These are phyloP conservation scores for Eupithecia subumbrata DNA, from an alignment of 2,888 invertebrate species.

Conservation along the genomic window DNA sequence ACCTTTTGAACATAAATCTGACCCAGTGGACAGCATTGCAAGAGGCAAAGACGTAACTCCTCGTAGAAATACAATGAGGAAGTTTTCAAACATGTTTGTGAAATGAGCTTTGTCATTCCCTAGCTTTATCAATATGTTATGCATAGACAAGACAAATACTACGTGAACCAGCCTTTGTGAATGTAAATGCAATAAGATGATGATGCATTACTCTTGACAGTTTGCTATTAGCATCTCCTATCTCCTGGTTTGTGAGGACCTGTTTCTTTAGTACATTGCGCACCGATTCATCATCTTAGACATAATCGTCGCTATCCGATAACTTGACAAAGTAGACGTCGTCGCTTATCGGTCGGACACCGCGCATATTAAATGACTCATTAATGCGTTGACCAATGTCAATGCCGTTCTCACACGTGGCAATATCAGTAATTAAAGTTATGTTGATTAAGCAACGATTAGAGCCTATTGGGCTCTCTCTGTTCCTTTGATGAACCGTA, in stretches of 20 bases:
- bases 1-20: constrained; percentile 42
- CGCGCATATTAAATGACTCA: constrained; percentile 56
- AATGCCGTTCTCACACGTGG: constrained; percentile 56
- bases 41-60: constrained; percentile 44
- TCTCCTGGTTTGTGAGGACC: neutral
- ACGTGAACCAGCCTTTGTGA: neutral
- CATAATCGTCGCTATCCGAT: constrained; percentile 3
- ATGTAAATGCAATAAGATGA: neutral
- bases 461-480: constrained; percentile 32
- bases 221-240: neutral
- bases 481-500: constrained; percentile 26
- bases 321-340: neutral
- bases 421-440: constrained; percentile 39
- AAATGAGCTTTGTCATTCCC: neutral
- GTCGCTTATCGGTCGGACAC: constrained; percentile 39
- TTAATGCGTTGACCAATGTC: constrained; percentile 63
- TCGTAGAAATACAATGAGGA: constrained; percentile 17
- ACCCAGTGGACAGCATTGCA: constrained; percentile 16
- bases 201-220: neutral
- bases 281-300: constrained; percentile 18
- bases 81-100: constrained; percentile 17
- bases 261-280: neutral
- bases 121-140: neutral
- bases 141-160: neutral
- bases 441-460: constrained; percentile 43